Evolutionary conservation across 1,140 invertebrate species (phyloP), one percentile per base, ranked within the genome.

Genomic region (Brachionus angularis): DNA sequence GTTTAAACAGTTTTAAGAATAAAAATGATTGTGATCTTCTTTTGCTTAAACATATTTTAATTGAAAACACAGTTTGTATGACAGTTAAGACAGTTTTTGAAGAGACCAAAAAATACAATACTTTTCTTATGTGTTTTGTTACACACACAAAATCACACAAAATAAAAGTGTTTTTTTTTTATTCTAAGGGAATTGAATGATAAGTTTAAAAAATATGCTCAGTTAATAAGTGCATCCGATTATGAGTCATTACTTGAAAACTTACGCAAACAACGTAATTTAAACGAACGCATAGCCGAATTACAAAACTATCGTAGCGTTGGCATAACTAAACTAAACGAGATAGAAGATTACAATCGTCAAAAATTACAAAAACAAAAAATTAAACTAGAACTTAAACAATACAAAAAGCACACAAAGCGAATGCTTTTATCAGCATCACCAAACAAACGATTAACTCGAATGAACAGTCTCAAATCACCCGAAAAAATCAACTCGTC

Each of bases 151-250:
- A n/a, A n/a, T n/a, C n/a, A n/a, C n/a, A n/a, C n/a, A n/a, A n/a
- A n/a, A n/a, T n/a, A n/a, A n/a, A n/a, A n/a, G n/a, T n/a, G n/a
- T n/a, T n/a, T n/a, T n/a, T n/a, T n/a, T n/a, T 49, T 73, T 73
- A 61, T 75, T 74, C 78, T 25, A 72, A 83, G 82, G 72, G 81
- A 83, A 52, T 75, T 84, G 23, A 76, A 80, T 55, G 91, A 94
- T 72, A 87, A 88, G 52, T 86, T 93, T 78, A 85, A 89, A 42
- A 86, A 88, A 44, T 91, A 91, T 78, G 87, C 89, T 25, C 91
- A 93, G 78, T 93, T 94, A 83, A 88, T 90, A 76, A 88, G 89
- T 0, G 85, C 87, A 31, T 84, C 87, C 72, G 91, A 94, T 81
- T 88, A 93, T 76, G 87, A 90, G 73, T 86, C 88, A 71, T 86